These are phyloP conservation scores for Temnopleurus reevesii DNA, from an alignment of 53 echinoderm and acorn worm genomes.

Conservation along the genomic window DNA sequence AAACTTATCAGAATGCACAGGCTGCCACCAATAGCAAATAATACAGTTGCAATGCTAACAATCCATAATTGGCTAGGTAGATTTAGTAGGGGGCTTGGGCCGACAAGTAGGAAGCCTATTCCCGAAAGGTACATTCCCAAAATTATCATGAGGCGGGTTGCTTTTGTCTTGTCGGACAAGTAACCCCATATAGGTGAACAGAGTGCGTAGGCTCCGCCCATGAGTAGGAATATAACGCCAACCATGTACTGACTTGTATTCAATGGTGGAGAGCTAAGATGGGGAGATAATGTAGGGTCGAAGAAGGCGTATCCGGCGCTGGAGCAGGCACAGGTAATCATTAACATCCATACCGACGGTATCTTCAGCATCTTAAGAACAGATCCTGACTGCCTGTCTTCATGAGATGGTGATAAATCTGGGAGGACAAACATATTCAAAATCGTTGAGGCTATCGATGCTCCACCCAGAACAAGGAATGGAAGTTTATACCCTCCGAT, in stretches of 20 bases:
- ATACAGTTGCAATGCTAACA: neutral
- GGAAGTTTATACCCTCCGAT: slow-evolving; percentile 83
- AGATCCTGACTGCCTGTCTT: neutral
- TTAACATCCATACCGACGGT: neutral
- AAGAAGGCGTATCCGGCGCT: neutral
- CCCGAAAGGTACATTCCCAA: neutral
- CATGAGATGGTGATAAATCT: too few relatives aligned
- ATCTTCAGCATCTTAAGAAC: neutral
- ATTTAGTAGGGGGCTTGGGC: slow-evolving; percentile 13
- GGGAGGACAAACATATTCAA: slow-evolving; percentile 66
- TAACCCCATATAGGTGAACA: neutral
- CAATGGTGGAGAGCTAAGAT: neutral
- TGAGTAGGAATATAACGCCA: neutral
- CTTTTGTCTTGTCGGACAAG: neutral
- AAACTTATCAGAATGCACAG: neutral
- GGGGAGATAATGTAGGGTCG: neutral
- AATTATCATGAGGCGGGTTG: neutral
- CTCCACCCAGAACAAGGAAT: slow-evolving; percentile 72
- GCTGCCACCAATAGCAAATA: neutral
- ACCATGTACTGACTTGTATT: neutral
- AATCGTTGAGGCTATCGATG: slow-evolving; percentile 11
- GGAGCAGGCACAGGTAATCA: neutral
- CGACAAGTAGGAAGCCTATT: neutral
- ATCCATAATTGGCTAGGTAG: neutral
- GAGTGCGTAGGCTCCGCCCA: neutral